phyloP scores from a whole-genome alignment of 64 coral and sea anemone genomes.

The Orbicella faveolata region DNA sequence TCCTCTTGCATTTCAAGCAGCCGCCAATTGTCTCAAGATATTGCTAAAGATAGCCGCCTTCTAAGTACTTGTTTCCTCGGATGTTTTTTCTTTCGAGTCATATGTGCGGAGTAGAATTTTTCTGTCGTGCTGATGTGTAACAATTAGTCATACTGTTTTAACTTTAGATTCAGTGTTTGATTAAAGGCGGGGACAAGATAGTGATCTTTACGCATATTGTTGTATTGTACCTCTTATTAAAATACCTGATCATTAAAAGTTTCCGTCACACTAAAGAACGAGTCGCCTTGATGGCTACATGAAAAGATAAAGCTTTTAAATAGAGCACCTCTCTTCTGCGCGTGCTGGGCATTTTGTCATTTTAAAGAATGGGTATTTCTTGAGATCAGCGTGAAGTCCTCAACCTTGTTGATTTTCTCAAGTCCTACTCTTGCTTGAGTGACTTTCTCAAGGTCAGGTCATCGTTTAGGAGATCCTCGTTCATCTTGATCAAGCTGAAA shows the following conservation, averaged over 20 bases:
- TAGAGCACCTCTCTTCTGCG: background rate
- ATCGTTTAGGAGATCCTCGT: background rate
- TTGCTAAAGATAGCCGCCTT: too few species aligned
- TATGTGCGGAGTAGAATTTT: background rate
- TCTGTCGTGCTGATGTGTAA: background rate
- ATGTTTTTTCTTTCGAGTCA: background rate
- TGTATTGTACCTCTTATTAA: background rate
- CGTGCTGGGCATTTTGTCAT: background rate
- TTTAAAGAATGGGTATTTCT: background rate
- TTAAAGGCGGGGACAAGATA: conserved; percentile 12
- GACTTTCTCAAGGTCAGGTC: background rate
- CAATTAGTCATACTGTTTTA: background rate
- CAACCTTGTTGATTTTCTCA: background rate
- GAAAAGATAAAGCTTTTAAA: background rate
- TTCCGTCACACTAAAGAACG: background rate
- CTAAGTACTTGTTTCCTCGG: background rate
- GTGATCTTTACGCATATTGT: background rate
- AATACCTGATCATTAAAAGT: background rate
- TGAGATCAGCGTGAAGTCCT: background rate
- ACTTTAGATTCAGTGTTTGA: background rate
- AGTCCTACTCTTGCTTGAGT: background rate
- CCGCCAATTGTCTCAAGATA: too few species aligned
- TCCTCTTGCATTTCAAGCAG: too few species aligned
- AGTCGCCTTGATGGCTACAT: background rate
- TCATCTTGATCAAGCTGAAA: background rate